A percentile compares a stretch with the other conserved stretches of the same genome.
Conservation (phyloP, 2,888 invertebrate species). For the Chironomus riparius region DNA sequence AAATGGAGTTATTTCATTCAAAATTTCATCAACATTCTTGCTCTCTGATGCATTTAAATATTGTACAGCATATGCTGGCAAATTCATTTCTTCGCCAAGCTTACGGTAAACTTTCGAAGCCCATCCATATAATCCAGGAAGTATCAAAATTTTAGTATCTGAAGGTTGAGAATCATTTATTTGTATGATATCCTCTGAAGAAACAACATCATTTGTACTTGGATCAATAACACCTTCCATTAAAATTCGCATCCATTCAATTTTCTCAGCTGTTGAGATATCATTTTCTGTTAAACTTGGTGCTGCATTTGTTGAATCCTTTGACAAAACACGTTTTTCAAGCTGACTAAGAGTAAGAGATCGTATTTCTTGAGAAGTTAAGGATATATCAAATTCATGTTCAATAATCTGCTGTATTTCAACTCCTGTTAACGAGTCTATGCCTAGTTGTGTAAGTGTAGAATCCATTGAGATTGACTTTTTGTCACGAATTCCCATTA, state of each 20-base stretch:
- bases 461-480: slow-evolving; percentile 19
- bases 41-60: not conserved
- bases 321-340: slow-evolving; percentile 14
- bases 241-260: slow-evolving; percentile 51
- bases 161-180: not conserved
- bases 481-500: slow-evolving; percentile 42
- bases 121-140: not conserved
- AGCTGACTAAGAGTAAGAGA: slow-evolving; percentile 54
- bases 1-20: slow-evolving; percentile 60
- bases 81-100: not conserved
- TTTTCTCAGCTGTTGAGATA: not conserved
- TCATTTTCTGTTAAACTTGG: not conserved
- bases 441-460: not conserved
- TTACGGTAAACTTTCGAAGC: not conserved
- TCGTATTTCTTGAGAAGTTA: slow-evolving; percentile 39
- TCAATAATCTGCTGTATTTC: slow-evolving; percentile 9
- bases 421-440: slow-evolving; percentile 11
- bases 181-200: not conserved
- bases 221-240: not conserved
- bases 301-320: not conserved
- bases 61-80: not conserved
- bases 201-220: not conserved
- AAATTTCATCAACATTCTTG: not conserved
- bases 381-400: not conserved
- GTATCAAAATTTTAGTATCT: not conserved